Evolutionary conservation across 2,113 vertebrate genomes (phyloP).

Genomic region (Labrus mixtus): DNA sequence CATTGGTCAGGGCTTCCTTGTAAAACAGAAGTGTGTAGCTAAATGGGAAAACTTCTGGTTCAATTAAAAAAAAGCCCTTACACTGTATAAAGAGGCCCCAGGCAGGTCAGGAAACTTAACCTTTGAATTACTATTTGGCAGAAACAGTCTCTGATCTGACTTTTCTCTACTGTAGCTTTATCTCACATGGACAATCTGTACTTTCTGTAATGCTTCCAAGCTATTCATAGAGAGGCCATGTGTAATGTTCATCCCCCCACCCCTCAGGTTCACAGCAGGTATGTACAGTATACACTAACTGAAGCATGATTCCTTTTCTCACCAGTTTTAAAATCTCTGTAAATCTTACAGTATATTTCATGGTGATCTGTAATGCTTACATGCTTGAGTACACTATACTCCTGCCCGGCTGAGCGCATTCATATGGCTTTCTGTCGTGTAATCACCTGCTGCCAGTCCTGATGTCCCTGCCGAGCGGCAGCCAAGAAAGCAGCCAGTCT

Average conservation of each 20-base stretch:
- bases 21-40: too few species aligned
- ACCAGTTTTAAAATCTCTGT: neutral
- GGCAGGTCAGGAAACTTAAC: too few species aligned
- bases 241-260: too few species aligned
- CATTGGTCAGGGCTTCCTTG: too few species aligned
- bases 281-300: constrained; percentile 1
- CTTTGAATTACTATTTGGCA: too few species aligned
- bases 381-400: constrained; percentile 22
- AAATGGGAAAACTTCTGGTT: too few species aligned
- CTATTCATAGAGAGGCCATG: too few species aligned
- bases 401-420: constrained; percentile 13
- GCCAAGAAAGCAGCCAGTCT: constrained; percentile 44
- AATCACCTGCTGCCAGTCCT: constrained; percentile 59
- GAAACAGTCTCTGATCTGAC: neutral
- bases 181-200: neutral
- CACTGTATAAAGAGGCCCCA: too few species aligned
- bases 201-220: neutral
- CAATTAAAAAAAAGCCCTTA: too few species aligned
- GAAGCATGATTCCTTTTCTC: constrained; percentile 2
- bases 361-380: constrained; percentile 11
- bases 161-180: neutral
- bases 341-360: constrained; percentile 23
- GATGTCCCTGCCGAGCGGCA: constrained; percentile 47
- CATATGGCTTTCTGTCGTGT: constrained; percentile 1
- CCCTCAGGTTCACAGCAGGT: too few species aligned